Evolutionary conservation across 2,113 vertebrate genomes (phyloP), one percentile per base, ranked within the genome.

Genomic region (Oncorhynchus tshawytscha): DNA sequence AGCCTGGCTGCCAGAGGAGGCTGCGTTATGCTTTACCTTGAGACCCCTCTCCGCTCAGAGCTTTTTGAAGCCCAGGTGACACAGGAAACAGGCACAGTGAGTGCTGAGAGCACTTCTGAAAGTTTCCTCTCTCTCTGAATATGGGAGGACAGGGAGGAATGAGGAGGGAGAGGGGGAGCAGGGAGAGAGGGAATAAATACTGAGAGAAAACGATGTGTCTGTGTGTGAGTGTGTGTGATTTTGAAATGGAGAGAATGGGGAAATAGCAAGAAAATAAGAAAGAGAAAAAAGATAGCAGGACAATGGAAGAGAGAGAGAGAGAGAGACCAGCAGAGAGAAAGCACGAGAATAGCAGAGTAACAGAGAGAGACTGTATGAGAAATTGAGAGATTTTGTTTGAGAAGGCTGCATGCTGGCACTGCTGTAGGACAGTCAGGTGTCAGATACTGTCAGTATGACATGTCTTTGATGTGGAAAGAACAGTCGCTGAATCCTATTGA

Each of bases 381-480:
- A 51, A 51, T 51, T 51, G 49, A 31, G 69, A 25, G 45, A 67
- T 66, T 24, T 39, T 70, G 73, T 84, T 74, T 84, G 86, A 87
- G 87, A 82, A 81, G 83, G 72, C 81, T 84, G 72, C 25, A 67
- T 84, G 81, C 75, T 62, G 77, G 73, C 84, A 81, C 81, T 77
- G 86, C 88, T 89, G 86, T 85, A 89, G 85, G 84, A 89, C 85
- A 84, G 77, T 85, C 51, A 85, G 84, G 77, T 70, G 86, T 91
- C 89, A 88, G 79, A 73, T 78, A 83, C 85, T 87, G 87, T 92
- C 88, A 91, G 82, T 82, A 87, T 90, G 88, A 91, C 87, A 88
- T 74, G 85, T 87, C 88, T 93, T 92, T 93, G 90, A 91, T 92
- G 88, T 93, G 87, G 88, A 92, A 91, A 90, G 89, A 81, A 85